Conservation (phyloP, 2,797 vertebrate genomes). For the Chelon auratus region DNA sequence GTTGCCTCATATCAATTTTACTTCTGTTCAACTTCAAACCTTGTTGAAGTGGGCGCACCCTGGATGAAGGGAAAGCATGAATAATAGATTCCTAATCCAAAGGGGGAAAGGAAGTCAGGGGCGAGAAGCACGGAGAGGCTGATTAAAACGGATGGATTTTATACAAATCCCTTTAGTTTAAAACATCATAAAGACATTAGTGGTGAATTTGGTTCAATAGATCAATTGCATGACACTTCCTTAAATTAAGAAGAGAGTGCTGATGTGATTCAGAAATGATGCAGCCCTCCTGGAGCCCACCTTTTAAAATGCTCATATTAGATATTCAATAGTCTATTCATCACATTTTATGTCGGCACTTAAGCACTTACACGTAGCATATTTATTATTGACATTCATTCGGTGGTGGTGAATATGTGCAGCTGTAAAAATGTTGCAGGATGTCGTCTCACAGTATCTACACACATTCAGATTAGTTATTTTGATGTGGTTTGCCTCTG, state of each 20-base stretch:
- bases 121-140: slow-evolving; percentile 31
- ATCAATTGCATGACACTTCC: slow-evolving; percentile 20
- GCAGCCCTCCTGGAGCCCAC: slow-evolving; percentile 25
- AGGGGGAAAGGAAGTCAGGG: slow-evolving; percentile 49
- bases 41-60: slow-evolving; percentile 55
- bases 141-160: slow-evolving; percentile 65
- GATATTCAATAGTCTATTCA: slow-evolving; percentile 61
- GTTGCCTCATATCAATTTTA: slow-evolving; percentile 58
- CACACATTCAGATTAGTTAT: slow-evolving; percentile 24
- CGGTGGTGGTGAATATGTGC: slow-evolving; percentile 7
- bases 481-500: slow-evolving; percentile 18
- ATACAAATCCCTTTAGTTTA: slow-evolving; percentile 41
- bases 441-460: neutral
- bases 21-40: slow-evolving; percentile 68
- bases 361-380: slow-evolving; percentile 50
- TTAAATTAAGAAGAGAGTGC: slow-evolving; percentile 42
- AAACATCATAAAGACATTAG: slow-evolving; percentile 45
- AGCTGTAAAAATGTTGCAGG: slow-evolving; percentile 26
- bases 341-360: slow-evolving; percentile 54
- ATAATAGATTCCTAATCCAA: slow-evolving; percentile 71
- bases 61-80: slow-evolving; percentile 56
- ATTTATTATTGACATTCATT: slow-evolving; percentile 56
- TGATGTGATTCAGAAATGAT: slow-evolving; percentile 50
- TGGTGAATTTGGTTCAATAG: slow-evolving; percentile 33
- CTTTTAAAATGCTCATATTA: slow-evolving; percentile 42